Evolutionary conservation across 2,113 vertebrate species (phyloP), one percentile per base, ranked within the genome.

Genomic region (Trinectes maculatus): DNA sequence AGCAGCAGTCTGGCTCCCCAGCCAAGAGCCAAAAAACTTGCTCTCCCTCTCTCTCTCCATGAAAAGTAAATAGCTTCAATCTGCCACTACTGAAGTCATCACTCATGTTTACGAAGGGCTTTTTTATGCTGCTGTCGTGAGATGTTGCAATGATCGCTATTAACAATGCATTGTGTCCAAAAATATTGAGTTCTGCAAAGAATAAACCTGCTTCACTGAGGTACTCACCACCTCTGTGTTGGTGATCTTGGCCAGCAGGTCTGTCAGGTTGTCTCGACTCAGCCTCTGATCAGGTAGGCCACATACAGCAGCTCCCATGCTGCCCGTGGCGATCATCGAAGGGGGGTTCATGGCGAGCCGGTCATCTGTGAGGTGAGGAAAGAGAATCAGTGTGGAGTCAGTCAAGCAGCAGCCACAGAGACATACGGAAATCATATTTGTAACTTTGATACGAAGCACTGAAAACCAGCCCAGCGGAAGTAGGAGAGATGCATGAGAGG

Each of bases 251-350:
- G 96, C 96, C 92, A 99, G 89, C 81, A 96, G 93, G 59, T 96
- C 94, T 0, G 93, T 96, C 88, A 98, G 92, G 79, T 93, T 93
- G 46, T 95, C 93, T 3, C 92, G 89, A 15, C 87, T 92, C 81
- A 95, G 91, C 4, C 87, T 82, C 70, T 86, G 92, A 87, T 95
- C 94, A 0, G 78, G 95, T 54, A 99, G 94, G 83, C 96, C 96
- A 16, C 96, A 96, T 82, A 98, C 90, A 60, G 96, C 96, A 0
- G 96, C 96, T 46, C 94, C 96, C 89, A 98, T 94, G 33, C 96
- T 98, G 90, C 96, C 96, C 11, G 95, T 95, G 82, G 96, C 96
- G 19, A 98, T 97, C 97, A 98, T 98, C 46, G 97, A 98, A 0
- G 97, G 96, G 16, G 96, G 96, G 84, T 96, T 97, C 95, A 97